These are phyloP conservation scores for Homalodisca vitripennis DNA, from an alignment of 1,140 invertebrate species.

Conservation along the genomic window DNA sequence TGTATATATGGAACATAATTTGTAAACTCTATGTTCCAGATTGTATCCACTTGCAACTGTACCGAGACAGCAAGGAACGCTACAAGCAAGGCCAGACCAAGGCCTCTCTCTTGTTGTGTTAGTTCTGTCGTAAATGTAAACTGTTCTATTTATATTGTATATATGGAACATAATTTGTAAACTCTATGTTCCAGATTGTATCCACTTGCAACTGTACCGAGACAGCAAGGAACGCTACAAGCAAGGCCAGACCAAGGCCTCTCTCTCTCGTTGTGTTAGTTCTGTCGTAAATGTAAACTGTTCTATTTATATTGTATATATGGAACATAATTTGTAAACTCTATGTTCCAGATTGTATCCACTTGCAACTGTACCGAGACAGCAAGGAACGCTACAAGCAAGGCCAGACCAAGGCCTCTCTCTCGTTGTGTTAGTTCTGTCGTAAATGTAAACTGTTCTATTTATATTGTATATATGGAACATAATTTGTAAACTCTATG, in stretches of 20 bases:
- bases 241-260: constrained; percentile 83
- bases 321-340: too few species aligned
- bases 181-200: constrained; percentile 79
- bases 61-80: constrained; percentile 83
- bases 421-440: constrained; percentile 83
- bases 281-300: too few species aligned
- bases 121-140: too few species aligned
- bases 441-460: too few species aligned
- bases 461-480: too few species aligned
- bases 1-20: too few species aligned
- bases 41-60: constrained; percentile 85
- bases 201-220: constrained; percentile 84
- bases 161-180: too few species aligned
- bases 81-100: constrained; percentile 83
- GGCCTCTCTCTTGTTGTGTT: too few species aligned
- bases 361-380: constrained; percentile 85
- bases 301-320: too few species aligned
- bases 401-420: constrained; percentile 80
- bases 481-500: too few species aligned
- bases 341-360: constrained; percentile 81
- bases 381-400: constrained; percentile 85
- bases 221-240: constrained; percentile 86
- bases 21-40: constrained; percentile 78
- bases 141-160: too few species aligned
- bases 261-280: constrained; percentile 79